Conservation (phyloP, 92 coral and sea anemone genomes). For the Hydrozoanthus gracilis region DNA sequence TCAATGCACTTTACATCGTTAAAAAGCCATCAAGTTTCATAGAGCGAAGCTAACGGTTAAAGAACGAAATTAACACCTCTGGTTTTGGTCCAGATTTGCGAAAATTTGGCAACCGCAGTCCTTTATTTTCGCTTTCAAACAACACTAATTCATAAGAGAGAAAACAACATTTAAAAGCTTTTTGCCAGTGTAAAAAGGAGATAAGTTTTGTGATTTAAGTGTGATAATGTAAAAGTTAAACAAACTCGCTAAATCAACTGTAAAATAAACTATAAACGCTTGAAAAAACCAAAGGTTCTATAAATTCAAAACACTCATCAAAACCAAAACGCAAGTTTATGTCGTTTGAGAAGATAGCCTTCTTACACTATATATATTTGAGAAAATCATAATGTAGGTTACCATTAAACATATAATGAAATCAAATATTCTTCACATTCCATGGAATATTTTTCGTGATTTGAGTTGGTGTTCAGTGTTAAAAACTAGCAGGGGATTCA, state of each 20-base stretch:
- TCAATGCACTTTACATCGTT: neutral
- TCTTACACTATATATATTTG: neutral
- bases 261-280: neutral
- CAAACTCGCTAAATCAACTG: neutral
- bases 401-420: conserved; percentile 16
- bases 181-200: neutral
- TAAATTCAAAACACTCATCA: neutral
- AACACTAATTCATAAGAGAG: neutral
- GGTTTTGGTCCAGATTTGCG: neutral
- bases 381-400: neutral
- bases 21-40: neutral
- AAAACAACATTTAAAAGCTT: neutral
- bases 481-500: conserved; percentile 11
- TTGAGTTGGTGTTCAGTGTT: conserved; percentile 6
- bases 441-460: conserved; percentile 38
- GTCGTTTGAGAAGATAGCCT: neutral
- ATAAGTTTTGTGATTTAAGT: conserved; percentile 11
- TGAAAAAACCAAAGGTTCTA: neutral
- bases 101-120: neutral
- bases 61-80: neutral
- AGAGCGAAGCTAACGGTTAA: neutral
- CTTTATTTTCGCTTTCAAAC: neutral
- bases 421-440: conserved; percentile 15
- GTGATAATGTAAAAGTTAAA: neutral
- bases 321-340: neutral